Evolutionary conservation across 2,113 vertebrate genomes (phyloP).

Genomic region (Ploceus nigricollis): DNA sequence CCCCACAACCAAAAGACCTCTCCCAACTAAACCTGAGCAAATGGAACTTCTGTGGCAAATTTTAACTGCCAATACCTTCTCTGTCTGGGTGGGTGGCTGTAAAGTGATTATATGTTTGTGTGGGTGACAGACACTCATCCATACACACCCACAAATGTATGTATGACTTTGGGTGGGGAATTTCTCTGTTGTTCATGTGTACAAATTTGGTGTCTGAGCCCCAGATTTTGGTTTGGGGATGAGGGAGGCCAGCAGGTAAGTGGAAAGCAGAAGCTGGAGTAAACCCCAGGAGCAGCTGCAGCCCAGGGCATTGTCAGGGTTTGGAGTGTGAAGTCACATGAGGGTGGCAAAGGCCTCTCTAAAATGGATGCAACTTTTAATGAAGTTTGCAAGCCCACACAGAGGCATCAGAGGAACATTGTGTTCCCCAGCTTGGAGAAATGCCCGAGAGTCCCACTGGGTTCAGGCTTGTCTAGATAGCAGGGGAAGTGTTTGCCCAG

Average conservation of each 20-base stretch:
- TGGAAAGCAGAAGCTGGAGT: background rate
- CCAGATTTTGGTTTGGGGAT: background rate
- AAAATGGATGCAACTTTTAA: background rate
- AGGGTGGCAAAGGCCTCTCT: background rate
- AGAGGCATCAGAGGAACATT: background rate
- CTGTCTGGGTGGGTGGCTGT: background rate
- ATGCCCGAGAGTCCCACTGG: background rate
- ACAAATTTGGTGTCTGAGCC: background rate
- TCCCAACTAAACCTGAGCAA: background rate
- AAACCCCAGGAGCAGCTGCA: background rate
- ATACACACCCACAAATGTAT: too few relatives aligned
- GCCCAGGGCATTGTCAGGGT: background rate
- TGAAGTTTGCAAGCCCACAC: background rate
- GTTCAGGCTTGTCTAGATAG: background rate
- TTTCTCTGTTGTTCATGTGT: background rate
- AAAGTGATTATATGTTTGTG: background rate
- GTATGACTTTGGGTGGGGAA: background rate
- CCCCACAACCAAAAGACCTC: background rate
- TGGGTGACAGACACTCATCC: background rate
- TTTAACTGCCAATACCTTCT: background rate
- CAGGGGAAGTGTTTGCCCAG: background rate
- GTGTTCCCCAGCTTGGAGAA: conserved; percentile 39
- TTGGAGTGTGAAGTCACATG: background rate
- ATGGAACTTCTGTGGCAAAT: background rate
- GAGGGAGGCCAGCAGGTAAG: background rate